Evolutionary conservation across 2,888 invertebrate genomes (phyloP).

Genomic region (Brachyopa scutellaris): DNA sequence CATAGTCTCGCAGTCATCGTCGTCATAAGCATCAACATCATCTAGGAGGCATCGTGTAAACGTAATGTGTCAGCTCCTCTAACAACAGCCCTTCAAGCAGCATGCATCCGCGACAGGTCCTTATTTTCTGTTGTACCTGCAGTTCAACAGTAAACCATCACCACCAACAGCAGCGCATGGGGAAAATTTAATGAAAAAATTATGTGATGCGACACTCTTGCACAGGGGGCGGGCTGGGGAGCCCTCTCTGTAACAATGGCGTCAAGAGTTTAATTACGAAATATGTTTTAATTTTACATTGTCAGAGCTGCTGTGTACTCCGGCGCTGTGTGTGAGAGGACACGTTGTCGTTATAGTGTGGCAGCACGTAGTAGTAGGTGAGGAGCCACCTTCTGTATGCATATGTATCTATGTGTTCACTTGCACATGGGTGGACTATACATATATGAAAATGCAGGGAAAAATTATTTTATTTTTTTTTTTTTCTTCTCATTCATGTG

Average conservation of each 20-base stretch:
- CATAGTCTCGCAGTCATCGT: conserved; percentile 52
- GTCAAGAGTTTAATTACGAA: conserved; percentile 76
- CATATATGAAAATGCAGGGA: conserved; percentile 63
- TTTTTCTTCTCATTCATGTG: conserved; percentile 62
- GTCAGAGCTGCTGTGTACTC: conserved; percentile 72
- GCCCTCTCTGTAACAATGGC: conserved; percentile 72
- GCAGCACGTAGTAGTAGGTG: conserved; percentile 43
- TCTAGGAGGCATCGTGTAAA: conserved; percentile 60
- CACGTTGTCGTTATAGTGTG: conserved; percentile 7
- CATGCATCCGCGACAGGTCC: conserved; percentile 64
- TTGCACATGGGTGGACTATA: conserved; percentile 63
- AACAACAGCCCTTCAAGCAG: conserved; percentile 43
- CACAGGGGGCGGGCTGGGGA: conserved; percentile 16
- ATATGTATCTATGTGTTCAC: too few species aligned
- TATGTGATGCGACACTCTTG: conserved; percentile 64
- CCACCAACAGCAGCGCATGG: conserved; percentile 38
- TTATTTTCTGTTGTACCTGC: conserved; percentile 54
- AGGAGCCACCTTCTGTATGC: conserved; percentile 60
- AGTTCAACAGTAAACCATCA: conserved; percentile 39
- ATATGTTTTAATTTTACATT: conserved; percentile 75
- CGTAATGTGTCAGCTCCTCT: conserved; percentile 60
- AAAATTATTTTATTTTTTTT: conserved; percentile 51
- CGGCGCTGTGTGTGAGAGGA: conserved; percentile 25
- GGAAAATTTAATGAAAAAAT: conserved; percentile 69
- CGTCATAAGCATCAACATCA: conserved; percentile 31